These are phyloP conservation scores for Reticulitermes lucifugus DNA, from an alignment of 2,888 invertebrate species.

Conservation along the genomic window DNA sequence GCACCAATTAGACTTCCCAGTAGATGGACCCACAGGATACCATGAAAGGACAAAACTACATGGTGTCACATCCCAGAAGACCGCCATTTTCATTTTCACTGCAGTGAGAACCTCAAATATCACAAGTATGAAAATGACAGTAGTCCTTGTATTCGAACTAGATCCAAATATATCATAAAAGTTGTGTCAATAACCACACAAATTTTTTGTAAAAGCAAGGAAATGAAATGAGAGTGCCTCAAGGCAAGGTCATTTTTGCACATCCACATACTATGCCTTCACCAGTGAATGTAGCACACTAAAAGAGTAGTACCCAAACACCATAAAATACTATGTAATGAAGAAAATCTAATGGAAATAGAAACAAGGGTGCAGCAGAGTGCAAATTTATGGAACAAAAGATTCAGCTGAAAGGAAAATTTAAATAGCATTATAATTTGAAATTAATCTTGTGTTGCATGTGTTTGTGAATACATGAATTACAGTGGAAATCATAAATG, in stretches of 20 bases:
- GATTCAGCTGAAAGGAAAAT: neutral
- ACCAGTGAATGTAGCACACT: neutral
- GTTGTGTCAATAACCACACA: neutral
- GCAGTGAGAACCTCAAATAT: too few relatives aligned
- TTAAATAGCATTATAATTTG: neutral
- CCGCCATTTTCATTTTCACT: too few relatives aligned
- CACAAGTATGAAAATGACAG: neutral
- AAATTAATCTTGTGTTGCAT: neutral
- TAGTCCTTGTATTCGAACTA: neutral
- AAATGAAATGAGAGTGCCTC: neutral
- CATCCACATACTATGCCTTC: slow-evolving; percentile 4
- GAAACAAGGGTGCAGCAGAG: neutral
- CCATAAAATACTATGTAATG: neutral
- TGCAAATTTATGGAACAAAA: neutral
- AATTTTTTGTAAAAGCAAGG: neutral
- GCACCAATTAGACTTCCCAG: neutral
- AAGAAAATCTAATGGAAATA: neutral
- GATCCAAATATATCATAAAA: neutral
- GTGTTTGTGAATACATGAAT: neutral
- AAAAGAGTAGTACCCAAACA: neutral
- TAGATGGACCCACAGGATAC: too few relatives aligned
- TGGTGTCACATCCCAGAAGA: too few relatives aligned
- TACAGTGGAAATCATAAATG: neutral
- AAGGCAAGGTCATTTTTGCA: neutral
- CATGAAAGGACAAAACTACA: too few relatives aligned